Evolutionary conservation across 2,797 vertebrate genomes (phyloP), one percentile per base, ranked within the genome.

Genomic region (Pseudotriccus pelzelni): DNA sequence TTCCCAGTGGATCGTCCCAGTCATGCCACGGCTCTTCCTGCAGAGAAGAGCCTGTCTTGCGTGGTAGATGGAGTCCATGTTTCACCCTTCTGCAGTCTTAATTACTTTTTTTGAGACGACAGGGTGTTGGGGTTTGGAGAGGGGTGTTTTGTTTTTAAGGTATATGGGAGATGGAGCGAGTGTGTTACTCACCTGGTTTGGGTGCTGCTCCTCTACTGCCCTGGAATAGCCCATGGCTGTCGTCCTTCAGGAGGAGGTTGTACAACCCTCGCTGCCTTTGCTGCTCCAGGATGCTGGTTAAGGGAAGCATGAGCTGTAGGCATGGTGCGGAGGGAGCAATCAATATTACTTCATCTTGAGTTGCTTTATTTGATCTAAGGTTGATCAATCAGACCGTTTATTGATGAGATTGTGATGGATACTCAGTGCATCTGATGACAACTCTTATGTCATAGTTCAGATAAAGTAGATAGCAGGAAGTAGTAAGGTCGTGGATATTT

Each of bases 301-400:
- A 18, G 66, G 55, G 62, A 72, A 30, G 12, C 6, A 21, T 1
- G 9, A 64, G 37, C 44, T 20, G 68, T 14, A 37, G 39, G 67
- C 36, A 30, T 47, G 67, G 59, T 10, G 2, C 20, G 75, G 84
- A 87, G 37, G 44, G 63, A 90, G 44, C 9, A 3, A 34, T 70
- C 70, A 59, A 17, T 41, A 23, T 82, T 63, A 52, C 56, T 90
- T 82, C 7, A 16, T 89, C 67, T 64, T 52, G 83, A 15, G 18
- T 89, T 88, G 49, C 28, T 86, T 86, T 37, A 62, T 86, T 91
- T 90, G 84, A 66, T 84, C 47, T 72, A 30, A 58, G 67, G 23
- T 69, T 86, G 83, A 84, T 91, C 87, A 83, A 12, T 95, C 80
- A 50, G 85, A 24, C 22, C 37, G 52, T 73, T 94, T 63, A 55